These are phyloP conservation scores for Penelope pileata DNA, from an alignment of 2,113 vertebrate species.

Conservation along the genomic window DNA sequence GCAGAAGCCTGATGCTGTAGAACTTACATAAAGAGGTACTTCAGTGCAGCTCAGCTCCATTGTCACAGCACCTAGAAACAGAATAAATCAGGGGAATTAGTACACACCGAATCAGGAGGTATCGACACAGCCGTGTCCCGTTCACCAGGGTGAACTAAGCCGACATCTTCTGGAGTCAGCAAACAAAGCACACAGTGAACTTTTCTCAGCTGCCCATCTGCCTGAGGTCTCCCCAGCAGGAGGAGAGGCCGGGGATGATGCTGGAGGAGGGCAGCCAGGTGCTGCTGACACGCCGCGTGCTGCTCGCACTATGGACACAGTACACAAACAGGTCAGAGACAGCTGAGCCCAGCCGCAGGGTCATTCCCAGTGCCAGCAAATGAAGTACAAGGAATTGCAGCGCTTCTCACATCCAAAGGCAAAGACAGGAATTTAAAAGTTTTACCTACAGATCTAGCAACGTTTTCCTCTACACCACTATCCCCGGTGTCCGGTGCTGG, in stretches of 20 bases:
- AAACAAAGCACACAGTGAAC: background rate
- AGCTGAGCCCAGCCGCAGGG: background rate
- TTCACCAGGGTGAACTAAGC: background rate
- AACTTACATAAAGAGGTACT: conserved; percentile 92
- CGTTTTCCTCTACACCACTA: background rate
- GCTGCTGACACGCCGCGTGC: background rate
- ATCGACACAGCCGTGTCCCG: background rate
- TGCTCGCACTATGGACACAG: background rate
- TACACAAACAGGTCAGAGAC: background rate
- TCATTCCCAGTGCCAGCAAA: background rate
- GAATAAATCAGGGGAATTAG: conserved; percentile 59
- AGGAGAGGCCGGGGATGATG: background rate
- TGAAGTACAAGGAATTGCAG: background rate
- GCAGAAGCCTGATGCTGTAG: background rate
- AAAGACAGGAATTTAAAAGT: background rate
- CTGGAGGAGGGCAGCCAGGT: background rate
- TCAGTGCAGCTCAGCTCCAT: conserved; percentile 87
- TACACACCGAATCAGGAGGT: background rate
- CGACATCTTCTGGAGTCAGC: background rate
- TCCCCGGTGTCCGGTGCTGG: background rate
- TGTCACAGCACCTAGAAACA: conserved; percentile 80
- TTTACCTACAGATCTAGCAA: background rate
- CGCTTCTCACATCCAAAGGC: background rate
- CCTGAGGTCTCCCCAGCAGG: background rate
- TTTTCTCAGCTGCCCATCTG: background rate